Evolutionary conservation across 1,140 invertebrate genomes (phyloP), one percentile per base, ranked within the genome.

Genomic region (Stratiolaelaps scimitus): DNA sequence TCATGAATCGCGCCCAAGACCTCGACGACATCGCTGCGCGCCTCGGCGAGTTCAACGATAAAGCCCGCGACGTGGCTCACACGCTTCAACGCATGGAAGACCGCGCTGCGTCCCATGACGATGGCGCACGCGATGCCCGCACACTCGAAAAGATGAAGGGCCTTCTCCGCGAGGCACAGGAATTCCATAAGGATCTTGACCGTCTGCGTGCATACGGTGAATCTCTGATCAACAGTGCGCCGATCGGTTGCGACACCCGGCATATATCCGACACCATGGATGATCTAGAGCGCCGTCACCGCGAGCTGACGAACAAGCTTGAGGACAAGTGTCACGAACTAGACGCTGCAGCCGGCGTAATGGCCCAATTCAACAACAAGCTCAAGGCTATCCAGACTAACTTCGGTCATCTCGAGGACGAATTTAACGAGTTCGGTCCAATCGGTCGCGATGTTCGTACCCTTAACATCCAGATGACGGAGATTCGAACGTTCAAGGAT

Each of bases 21-120:
- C 77, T 95, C 48, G 91, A 95, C 77, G 88, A 90, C 68, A 84
- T 87, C 19, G 82, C 84, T 1, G 83, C 87, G 48, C 84, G 85
- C 66, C 78, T 96, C 47, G 71, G 82, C 53, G 88, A 94, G 65
- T 90, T 92, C 72, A 84, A 84, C 67, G 92, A 96, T 70, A 85
- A 85, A 68, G 75, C 89, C 19, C 80, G 89, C 29, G 88, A 88
- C 68, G 78, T 92, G 19, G 83, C 87, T 69, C 86, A 89, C 68
- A 81, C 83, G 4, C 77, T 95, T 20, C 83, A 86, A 69, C 81
- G 89, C 48, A 89, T 88, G 74, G 90, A 94, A 78, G 90, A 95
- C 75, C 85, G 85, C 71, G 74, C 90, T 2, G 81, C 84, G 17
- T 85, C 86, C 17, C 87, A 90, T 72, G 85, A 89, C 76, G 84